Conservation (phyloP, 2,797 vertebrate genomes). For the Crocidura indochinensis region DNA sequence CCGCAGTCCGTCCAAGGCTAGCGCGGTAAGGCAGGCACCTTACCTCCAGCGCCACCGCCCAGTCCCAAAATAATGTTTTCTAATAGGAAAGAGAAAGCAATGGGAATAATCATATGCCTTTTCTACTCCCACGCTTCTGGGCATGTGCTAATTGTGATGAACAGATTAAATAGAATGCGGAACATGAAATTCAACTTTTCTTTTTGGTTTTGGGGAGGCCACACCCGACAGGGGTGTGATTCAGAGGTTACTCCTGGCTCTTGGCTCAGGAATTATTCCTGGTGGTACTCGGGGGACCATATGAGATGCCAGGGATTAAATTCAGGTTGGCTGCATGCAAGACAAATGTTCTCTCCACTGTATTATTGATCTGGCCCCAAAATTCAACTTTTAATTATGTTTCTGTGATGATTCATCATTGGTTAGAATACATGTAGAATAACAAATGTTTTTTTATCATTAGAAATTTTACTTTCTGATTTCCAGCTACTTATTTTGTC, state of each 20-base stretch:
- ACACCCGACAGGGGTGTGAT: too few relatives aligned
- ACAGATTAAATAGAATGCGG: not conserved
- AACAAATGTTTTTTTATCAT: not conserved
- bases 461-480: slow-evolving; percentile 25
- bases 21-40: too few relatives aligned
- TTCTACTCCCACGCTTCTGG: not conserved
- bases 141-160: slow-evolving; percentile 31
- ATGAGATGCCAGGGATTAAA: too few relatives aligned
- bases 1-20: too few relatives aligned
- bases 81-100: slow-evolving; percentile 28
- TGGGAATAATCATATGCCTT: slow-evolving; percentile 7
- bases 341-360: too few relatives aligned
- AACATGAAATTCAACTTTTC: not conserved
- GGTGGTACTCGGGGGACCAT: too few relatives aligned
- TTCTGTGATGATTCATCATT: slow-evolving; percentile 16
- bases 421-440: slow-evolving; percentile 39
- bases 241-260: too few relatives aligned
- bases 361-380: too few relatives aligned
- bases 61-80: slow-evolving; percentile 21
- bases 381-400: not conserved
- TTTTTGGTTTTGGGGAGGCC: too few relatives aligned
- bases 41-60: too few relatives aligned
- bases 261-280: too few relatives aligned
- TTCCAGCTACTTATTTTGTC: slow-evolving; percentile 26
- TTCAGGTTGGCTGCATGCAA: too few relatives aligned